Evolutionary conservation across 2,888 invertebrate species (phyloP).

Genomic region (Rhorus exstirpatorius): DNA sequence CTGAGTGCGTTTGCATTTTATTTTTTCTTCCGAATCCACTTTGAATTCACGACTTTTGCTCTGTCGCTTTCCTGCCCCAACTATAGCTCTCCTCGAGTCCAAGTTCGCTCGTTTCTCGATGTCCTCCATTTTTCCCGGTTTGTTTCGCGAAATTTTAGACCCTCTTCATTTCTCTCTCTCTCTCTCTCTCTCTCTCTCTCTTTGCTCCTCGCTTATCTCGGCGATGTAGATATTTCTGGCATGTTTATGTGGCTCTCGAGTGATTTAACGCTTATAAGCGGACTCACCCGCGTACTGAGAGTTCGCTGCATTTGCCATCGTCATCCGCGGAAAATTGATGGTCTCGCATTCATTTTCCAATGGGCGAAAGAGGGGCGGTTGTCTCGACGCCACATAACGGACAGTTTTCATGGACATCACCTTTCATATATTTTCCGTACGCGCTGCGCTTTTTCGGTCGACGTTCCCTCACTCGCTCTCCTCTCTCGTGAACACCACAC

Average conservation of each 20-base stretch:
- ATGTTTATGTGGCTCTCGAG: constrained; percentile 70
- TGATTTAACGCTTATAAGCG: constrained; percentile 71
- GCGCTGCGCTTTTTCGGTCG: constrained; percentile 52
- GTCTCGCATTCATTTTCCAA: too few species aligned
- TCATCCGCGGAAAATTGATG: constrained; percentile 65
- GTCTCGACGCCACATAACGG: constrained; percentile 27
- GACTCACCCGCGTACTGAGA: constrained; percentile 37
- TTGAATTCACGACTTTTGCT: constrained; percentile 7
- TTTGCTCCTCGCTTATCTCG: constrained; percentile 60
- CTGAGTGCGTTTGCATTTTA: not conserved
- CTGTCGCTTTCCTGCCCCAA: not conserved
- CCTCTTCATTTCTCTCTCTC: not conserved
- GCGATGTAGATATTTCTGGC: constrained; percentile 71
- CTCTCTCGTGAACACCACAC: constrained; percentile 26
- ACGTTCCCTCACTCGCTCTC: constrained; percentile 25
- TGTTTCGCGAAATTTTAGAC: constrained; percentile 30
- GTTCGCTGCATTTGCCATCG: constrained; percentile 64
- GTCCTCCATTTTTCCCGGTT: not conserved
- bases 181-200: constrained; percentile 30
- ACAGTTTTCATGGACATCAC: constrained; percentile 58
- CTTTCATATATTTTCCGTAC: constrained; percentile 67
- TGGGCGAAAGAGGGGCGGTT: too few species aligned
- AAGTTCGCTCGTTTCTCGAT: constrained; percentile 4
- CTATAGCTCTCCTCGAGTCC: not conserved
- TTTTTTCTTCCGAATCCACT: constrained; percentile 6